A percentile compares a stretch with the other conserved stretches of the same genome.
These are phyloP conservation scores for Pelobates fuscus DNA, from an alignment of 2,113 vertebrate species.

Conservation along the genomic window DNA sequence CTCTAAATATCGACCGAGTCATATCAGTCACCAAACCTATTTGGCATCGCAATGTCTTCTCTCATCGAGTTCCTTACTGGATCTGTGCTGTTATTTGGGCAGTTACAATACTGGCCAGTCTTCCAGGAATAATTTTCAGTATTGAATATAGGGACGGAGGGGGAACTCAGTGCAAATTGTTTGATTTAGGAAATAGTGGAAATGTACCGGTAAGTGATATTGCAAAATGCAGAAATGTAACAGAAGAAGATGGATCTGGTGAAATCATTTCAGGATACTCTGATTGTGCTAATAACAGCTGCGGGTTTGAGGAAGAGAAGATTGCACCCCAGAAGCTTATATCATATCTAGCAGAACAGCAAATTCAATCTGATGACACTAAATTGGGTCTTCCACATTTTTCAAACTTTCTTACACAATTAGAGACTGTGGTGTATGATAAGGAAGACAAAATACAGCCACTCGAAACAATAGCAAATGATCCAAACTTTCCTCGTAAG, in stretches of 20 bases:
- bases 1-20: constrained; percentile 23
- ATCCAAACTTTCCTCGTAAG: no score
- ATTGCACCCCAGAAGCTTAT: no score
- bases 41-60: constrained; percentile 12
- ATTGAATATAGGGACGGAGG: no score
- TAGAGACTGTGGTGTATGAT: neutral
- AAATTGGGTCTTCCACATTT: neutral
- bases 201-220: no score
- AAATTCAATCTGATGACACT: neutral
- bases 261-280: no score
- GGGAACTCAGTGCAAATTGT: neutral
- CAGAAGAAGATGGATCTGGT: no score
- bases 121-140: neutral
- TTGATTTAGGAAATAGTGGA: neutral
- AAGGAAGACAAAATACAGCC: no score
- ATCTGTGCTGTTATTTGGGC: constrained; percentile 1
- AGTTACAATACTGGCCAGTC: neutral
- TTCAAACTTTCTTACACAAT: neutral
- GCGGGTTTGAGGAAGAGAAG: no score
- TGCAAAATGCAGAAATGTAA: no score
- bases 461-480: no score
- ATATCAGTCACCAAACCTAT: constrained; percentile 3
- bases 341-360: no score
- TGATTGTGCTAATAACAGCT: no score
- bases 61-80: neutral